Conservation (phyloP, 2,888 invertebrate species). For the Unio pictorum region DNA sequence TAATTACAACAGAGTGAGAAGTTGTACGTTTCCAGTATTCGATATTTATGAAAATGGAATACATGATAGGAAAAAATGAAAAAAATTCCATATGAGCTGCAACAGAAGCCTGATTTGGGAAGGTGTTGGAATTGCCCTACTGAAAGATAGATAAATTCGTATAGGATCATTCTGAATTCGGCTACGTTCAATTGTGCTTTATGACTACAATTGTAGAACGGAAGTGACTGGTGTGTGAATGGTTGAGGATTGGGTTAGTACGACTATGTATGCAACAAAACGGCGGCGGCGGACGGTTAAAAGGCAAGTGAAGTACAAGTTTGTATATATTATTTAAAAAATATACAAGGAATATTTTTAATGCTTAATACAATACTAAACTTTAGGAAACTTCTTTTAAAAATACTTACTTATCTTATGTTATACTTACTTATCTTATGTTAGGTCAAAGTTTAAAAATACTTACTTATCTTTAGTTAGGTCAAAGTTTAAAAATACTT, state of each 20-base stretch:
- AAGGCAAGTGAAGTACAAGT: conserved; percentile 79
- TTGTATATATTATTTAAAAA: not conserved
- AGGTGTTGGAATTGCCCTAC: no score
- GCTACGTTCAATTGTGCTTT: conserved; percentile 1
- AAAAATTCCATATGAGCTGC: no score
- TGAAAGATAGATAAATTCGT: no score
- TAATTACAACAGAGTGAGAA: conserved; percentile 36
- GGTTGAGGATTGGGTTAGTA: conserved; percentile 63
- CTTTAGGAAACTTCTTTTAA: no score
- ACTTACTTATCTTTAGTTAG: no score
- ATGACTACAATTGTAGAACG: conserved; percentile 16
- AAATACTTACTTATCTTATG: no score
- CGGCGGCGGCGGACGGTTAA: conserved; percentile 94
- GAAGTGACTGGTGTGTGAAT: conserved; percentile 25
- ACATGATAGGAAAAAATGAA: not conserved
- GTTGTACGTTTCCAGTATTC: conserved; percentile 30
- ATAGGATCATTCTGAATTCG: no score
- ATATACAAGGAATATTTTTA: not conserved
- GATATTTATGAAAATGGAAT: conserved; percentile 1
- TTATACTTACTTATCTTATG: no score
- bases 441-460: no score
- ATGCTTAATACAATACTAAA: no score
- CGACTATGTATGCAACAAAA: conserved; percentile 96
- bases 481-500: no score
- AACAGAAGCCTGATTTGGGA: no score